Evolutionary conservation across 2,888 invertebrate species (phyloP).

Genomic region (Drosophila lutescens): DNA sequence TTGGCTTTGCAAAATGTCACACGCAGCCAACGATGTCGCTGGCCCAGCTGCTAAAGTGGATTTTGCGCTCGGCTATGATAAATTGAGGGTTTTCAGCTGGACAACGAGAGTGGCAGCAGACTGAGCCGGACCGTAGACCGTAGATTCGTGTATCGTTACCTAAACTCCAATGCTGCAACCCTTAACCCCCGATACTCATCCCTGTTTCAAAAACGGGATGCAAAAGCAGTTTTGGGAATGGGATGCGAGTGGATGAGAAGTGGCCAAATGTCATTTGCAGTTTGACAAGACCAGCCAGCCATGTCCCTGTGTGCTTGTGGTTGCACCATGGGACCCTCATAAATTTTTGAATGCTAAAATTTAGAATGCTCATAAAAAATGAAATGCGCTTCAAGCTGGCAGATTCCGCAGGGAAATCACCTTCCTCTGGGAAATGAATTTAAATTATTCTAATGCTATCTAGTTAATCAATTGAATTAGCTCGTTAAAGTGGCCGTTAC

Average conservation of each 20-base stretch:
- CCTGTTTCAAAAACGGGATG: constrained; percentile 8
- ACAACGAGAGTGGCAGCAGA: constrained; percentile 37
- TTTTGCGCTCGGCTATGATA: constrained; percentile 79
- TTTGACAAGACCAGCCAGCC: constrained; percentile 52
- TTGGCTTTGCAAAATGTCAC: constrained; percentile 78
- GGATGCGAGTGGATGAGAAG: constrained; percentile 53
- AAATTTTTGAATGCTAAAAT: constrained; percentile 32
- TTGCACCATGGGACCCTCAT: constrained; percentile 39
- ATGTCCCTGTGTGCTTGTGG: constrained; percentile 23
- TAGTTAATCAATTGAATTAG: constrained; percentile 2
- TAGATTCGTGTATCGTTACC: constrained; percentile 46
- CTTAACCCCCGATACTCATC: constrained; percentile 14
- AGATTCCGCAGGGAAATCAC: constrained; percentile 1
- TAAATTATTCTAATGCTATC: constrained; percentile 7
- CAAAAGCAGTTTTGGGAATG: constrained; percentile 17
- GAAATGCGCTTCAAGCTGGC: constrained; percentile 5
- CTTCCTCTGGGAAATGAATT: constrained; percentile 1
- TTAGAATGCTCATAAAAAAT: constrained; percentile 29
- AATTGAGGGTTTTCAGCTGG: constrained; percentile 66
- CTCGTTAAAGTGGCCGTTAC: neutral
- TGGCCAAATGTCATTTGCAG: constrained; percentile 78
- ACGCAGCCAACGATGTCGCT: constrained; percentile 72
- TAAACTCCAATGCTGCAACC: constrained; percentile 39
- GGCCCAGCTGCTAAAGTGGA: constrained; percentile 67
- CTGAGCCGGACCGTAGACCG: constrained; percentile 25